Conservation (phyloP, 37 sponge, comb jelly and placozoan species). For the Hexactinellida sp. region DNA sequence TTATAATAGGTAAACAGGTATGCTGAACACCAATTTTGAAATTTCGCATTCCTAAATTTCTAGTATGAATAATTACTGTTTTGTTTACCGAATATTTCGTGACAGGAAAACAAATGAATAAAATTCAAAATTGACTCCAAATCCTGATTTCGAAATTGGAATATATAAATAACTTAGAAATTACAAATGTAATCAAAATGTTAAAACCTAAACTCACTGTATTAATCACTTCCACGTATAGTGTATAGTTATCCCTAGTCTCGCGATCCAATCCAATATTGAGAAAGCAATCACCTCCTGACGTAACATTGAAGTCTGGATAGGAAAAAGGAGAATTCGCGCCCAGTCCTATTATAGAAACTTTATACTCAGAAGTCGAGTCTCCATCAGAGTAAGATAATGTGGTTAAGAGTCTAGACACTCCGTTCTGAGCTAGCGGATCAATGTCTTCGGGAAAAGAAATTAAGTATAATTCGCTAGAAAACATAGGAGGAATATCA, state of each 20-base stretch:
- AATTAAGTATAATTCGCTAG: not conserved
- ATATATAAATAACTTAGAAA: no score
- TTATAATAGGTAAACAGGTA: no score
- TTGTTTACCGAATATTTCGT: no score
- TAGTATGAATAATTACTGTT: no score
- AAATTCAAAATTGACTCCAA: no score
- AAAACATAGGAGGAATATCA: conserved; percentile 4
- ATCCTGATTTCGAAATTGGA: no score
- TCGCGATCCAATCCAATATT: conserved; percentile 6
- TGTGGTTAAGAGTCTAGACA: not conserved
- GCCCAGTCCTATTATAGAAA: not conserved
- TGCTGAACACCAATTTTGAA: no score
- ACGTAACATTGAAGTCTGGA: not conserved
- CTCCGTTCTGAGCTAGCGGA: not conserved
- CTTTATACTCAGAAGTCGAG: not conserved
- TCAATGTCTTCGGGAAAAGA: not conserved
- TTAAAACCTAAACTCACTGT: not conserved
- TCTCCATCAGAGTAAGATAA: not conserved
- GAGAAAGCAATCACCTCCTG: not conserved
- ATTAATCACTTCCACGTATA: not conserved
- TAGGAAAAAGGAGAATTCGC: not conserved
- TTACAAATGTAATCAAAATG: no score
- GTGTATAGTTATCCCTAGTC: not conserved
- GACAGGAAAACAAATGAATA: no score
- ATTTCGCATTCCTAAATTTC: no score